A percentile compares a stretch with the other conserved stretches of the same genome.
phyloP scores from a whole-genome alignment of 2,113 vertebrate species.

The Lophius piscatorius region DNA sequence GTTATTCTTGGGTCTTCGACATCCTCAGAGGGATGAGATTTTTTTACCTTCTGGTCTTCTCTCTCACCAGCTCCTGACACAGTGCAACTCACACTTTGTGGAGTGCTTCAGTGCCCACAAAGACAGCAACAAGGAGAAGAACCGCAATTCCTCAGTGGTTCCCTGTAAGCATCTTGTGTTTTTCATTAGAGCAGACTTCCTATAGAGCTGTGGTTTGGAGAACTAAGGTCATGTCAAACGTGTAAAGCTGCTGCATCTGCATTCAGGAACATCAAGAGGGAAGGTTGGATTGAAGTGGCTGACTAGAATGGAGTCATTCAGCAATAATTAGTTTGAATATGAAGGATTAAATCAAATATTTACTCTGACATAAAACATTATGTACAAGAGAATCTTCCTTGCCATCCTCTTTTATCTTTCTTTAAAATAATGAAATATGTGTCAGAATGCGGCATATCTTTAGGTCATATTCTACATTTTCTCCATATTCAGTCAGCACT shows the following conservation, averaged over 20 bases:
- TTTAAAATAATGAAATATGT: neutral
- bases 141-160: constrained; percentile 97
- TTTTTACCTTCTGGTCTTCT: constrained; percentile 14
- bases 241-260: neutral
- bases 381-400: neutral
- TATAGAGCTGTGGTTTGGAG: constrained; percentile 17
- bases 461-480: constrained; percentile 3
- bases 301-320: no score
- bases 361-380: no score
- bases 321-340: no score
- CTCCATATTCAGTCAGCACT: constrained; percentile 26
- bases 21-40: constrained; percentile 8
- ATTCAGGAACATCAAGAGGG: neutral
- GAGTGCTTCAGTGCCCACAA: constrained; percentile 98
- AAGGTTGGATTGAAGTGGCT: no score
- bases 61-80: constrained; percentile 89
- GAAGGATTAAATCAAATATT: no score
- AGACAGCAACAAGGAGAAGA: constrained; percentile 99
- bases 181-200: constrained; percentile 3
- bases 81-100: constrained; percentile 91
- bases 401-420: no score
- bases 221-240: constrained; percentile 26
- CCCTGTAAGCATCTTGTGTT: constrained; percentile 86
- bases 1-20: constrained; percentile 14
- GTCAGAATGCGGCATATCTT: neutral